Base-by-base conservation (phyloP, 1,140 invertebrate species). In the Oscheius sp. region DNA sequence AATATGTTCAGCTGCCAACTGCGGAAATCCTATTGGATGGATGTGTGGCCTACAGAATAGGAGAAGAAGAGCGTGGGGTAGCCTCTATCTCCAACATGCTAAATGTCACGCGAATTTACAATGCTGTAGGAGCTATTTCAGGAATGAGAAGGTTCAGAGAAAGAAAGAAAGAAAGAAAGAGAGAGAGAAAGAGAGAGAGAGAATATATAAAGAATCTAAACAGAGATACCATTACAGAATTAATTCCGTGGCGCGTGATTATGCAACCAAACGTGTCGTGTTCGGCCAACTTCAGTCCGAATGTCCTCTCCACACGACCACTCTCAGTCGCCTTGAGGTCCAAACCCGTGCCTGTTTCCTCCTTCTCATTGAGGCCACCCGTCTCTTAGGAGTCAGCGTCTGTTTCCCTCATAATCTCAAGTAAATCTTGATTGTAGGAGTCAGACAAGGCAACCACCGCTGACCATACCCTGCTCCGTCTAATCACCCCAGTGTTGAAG, bases 1-100 rank as follows among this genome's bases (percentile, higher is more conserved):
- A 23, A 45, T 45, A 18, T 45, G 18, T 45, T 45, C 42, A 45
- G 77, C 75, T 89, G 15, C 89, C 89, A 26, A 89, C 89, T 2
- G 89, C 88, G 2, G 89, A 89, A 77, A 79, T 89, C 2, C 79
- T 89, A 15, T 79, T 90, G 2, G 86, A 89, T 82, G 88, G 89
- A n/a, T 81, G 86, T 18, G 76, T 79, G 28, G 88, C 88, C 2
- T 77, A 81, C 49, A 85, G 82, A 83, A 83, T 88, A 13, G 87
- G 87, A 15, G 85, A 85, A n/a, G 82, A 85, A 72, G 89, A 88
- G 7, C 79, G 88, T 59, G 89, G 89, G 7, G 86, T 89, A 2
- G 80, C 88, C 13, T 80, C 78, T 23, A 89, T 89, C 55, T 80
- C 88, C 18, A 84, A 85, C 65, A 89, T 89, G 89, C 77, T 90